phyloP scores from a whole-genome alignment of 2,888 invertebrate genomes.

The Tetranychus truncatus region DNA sequence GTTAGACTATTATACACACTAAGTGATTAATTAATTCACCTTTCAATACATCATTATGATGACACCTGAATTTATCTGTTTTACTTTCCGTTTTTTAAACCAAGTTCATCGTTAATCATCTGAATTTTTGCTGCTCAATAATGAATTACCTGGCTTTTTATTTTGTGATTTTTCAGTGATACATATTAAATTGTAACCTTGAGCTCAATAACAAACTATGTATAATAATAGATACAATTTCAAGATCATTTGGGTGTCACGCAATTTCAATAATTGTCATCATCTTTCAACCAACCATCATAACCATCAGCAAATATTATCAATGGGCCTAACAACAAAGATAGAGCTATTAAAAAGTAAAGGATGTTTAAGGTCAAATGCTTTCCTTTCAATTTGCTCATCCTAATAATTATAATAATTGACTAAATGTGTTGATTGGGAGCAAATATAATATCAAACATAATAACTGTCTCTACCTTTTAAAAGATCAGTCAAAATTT shows the following conservation, averaged over 20 bases:
- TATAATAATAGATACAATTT: not conserved
- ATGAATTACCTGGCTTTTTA: not conserved
- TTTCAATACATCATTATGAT: too few species aligned
- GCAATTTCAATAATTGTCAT: not conserved
- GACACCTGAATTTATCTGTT: too few species aligned
- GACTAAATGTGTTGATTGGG: not conserved
- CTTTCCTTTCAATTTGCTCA: not conserved
- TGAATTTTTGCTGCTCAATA: too few species aligned
- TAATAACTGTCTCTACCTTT: too few species aligned
- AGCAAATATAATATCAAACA: not conserved
- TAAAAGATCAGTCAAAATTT: too few species aligned
- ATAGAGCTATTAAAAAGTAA: not conserved
- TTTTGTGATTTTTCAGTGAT: not conserved
- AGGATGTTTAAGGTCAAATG: not conserved
- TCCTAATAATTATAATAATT: not conserved
- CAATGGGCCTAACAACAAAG: not conserved
- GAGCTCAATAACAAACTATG: not conserved
- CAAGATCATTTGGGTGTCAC: not conserved
- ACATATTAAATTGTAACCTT: not conserved
- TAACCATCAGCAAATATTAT: not conserved
- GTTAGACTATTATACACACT: too few species aligned
- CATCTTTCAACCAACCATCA: not conserved
- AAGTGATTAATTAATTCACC: too few species aligned
- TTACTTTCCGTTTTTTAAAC: too few species aligned
- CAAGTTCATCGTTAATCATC: too few species aligned